phyloP scores from a whole-genome alignment of 2,113 vertebrate genomes.

The Stercorarius parasiticus region DNA sequence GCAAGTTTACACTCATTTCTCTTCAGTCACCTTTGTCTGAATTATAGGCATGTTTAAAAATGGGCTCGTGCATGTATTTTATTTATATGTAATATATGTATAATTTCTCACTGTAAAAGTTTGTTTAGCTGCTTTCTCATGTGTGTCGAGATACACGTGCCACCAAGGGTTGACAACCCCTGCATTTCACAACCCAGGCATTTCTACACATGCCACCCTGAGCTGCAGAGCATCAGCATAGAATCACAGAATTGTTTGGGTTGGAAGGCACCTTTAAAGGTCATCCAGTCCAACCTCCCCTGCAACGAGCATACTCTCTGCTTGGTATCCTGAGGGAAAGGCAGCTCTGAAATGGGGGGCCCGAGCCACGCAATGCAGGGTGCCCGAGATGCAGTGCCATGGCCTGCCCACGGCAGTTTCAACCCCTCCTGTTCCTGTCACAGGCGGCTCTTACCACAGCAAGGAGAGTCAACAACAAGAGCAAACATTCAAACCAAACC shows the following conservation, averaged over 20 bases:
- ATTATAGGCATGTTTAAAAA: not conserved
- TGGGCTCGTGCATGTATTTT: not conserved
- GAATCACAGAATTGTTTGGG: not conserved
- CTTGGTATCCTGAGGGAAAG: not conserved
- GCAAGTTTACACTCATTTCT: not conserved
- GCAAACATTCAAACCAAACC: not conserved
- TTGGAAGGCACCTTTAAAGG: not conserved
- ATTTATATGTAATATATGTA: not conserved
- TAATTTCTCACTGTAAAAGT: not conserved
- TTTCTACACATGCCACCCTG: not conserved
- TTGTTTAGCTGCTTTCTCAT: not conserved
- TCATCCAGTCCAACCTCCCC: not conserved
- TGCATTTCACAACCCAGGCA: not conserved
- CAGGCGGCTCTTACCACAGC: not conserved
- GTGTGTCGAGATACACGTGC: fast-evolving
- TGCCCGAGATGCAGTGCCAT: fast-evolving
- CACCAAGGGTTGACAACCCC: not conserved
- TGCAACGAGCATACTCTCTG: not conserved
- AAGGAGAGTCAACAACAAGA: not conserved
- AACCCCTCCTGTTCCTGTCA: not conserved
- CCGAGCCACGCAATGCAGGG: fast-evolving
- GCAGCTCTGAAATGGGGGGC: not conserved
- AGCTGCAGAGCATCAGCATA: not conserved
- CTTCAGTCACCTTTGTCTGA: not conserved
- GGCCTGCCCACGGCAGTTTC: fast-evolving